Evolutionary conservation across 1,140 invertebrate species (phyloP).

Genomic region (Sycobia sp.): DNA sequence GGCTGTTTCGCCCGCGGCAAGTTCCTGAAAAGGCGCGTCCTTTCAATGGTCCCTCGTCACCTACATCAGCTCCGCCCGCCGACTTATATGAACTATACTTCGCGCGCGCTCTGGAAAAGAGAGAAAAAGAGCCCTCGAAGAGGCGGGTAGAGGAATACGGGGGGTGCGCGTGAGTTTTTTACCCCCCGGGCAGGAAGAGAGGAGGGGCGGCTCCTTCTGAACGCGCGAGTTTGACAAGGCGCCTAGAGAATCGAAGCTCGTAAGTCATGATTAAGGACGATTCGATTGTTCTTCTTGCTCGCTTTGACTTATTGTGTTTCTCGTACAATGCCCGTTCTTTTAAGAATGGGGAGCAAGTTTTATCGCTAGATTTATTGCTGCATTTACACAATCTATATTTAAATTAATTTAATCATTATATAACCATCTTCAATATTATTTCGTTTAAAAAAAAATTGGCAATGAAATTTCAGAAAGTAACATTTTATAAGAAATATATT

Average conservation of each 20-base stretch:
- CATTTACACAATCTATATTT: too few relatives aligned
- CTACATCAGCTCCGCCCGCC: not conserved
- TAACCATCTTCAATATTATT: too few relatives aligned
- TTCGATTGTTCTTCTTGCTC: conserved; percentile 19
- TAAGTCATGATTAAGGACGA: conserved; percentile 31
- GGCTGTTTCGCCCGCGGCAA: too few relatives aligned
- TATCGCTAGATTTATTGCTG: conserved; percentile 13
- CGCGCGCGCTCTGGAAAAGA: conserved; percentile 2
- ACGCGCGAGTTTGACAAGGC: conserved; percentile 9
- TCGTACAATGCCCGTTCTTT: not conserved
- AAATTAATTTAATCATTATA: too few relatives aligned
- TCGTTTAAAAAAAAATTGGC: too few relatives aligned
- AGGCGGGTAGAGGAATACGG: not conserved
- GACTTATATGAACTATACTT: conserved; percentile 27
- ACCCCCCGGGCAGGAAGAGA: too few relatives aligned
- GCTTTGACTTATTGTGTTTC: conserved; percentile 20
- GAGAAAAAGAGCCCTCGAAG: not conserved
- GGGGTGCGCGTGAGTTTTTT: conserved; percentile 10
- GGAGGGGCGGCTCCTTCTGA: conserved; percentile 1
- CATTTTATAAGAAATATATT: too few relatives aligned
- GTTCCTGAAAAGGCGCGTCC: conserved; percentile 10
- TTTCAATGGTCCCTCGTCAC: not conserved
- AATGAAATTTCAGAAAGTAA: too few relatives aligned
- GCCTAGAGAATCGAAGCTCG: not conserved
- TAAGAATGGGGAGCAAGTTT: not conserved